Evolutionary conservation across 1,140 invertebrate species (phyloP).

Genomic region (Hesperophylax magnus): DNA sequence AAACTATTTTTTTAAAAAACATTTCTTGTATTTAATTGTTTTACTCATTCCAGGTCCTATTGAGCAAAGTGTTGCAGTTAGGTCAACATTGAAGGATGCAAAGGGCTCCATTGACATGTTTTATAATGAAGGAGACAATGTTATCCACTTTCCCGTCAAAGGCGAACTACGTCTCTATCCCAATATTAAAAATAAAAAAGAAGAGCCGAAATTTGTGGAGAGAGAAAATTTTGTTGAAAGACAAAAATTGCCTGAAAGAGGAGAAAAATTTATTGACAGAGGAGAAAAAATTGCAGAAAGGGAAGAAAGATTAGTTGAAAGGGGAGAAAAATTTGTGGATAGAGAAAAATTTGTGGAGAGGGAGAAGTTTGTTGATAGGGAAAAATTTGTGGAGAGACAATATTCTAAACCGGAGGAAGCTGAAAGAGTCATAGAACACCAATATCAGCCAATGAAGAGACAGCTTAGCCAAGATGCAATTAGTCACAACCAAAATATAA

Average conservation of each 20-base stretch:
- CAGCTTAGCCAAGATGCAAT: constrained; percentile 73
- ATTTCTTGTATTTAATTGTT: not conserved
- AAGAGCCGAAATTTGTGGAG: constrained; percentile 16
- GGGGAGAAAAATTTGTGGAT: no score
- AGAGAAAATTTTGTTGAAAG: constrained; percentile 24
- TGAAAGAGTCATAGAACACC: constrained; percentile 60
- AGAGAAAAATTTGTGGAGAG: not conserved
- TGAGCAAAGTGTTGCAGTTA: constrained; percentile 74
- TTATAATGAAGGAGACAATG: constrained; percentile 72
- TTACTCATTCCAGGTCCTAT: constrained; percentile 55
- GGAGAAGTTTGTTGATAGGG: constrained; percentile 19
- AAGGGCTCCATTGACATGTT: constrained; percentile 80
- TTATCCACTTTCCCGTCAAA: constrained; percentile 40
- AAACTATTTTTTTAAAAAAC: not conserved
- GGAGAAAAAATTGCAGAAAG: not conserved
- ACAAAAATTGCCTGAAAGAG: constrained; percentile 37
- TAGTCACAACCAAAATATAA: constrained; percentile 71
- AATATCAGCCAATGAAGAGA: constrained; percentile 64
- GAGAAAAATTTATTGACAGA: not conserved
- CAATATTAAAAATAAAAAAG: constrained; percentile 37
- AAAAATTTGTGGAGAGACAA: constrained; percentile 46
- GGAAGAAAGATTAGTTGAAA: constrained; percentile 12
- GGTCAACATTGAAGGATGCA: constrained; percentile 82
- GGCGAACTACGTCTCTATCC: constrained; percentile 14
- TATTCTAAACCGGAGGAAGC: constrained; percentile 54